A percentile compares a stretch with the other conserved stretches of the same genome.
Evolutionary conservation across 2,113 vertebrate species (phyloP).

Genomic region (Carlito syrichta): DNA sequence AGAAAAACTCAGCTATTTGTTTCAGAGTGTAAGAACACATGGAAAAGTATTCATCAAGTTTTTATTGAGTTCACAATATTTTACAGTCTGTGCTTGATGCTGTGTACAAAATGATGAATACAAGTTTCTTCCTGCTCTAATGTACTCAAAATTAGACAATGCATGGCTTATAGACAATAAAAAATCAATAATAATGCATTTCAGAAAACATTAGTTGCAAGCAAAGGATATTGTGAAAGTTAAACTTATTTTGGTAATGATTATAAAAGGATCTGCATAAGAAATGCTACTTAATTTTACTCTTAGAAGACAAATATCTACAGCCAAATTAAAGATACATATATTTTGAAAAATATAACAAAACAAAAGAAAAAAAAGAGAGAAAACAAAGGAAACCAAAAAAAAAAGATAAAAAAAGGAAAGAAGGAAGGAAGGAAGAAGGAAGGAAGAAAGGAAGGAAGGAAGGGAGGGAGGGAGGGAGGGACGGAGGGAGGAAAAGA

Average conservation of each 20-base stretch:
- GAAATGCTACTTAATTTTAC: not conserved
- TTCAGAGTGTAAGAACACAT: not conserved
- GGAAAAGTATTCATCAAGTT: not conserved
- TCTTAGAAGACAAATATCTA: not conserved
- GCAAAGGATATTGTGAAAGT: not conserved
- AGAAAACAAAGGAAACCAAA: too few species aligned
- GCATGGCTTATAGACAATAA: not conserved
- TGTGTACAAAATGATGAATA: not conserved
- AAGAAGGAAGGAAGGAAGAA: not conserved
- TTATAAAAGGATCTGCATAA: not conserved
- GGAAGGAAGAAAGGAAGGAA: not conserved
- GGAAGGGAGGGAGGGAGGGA: not conserved
- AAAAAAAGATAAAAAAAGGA: not conserved
- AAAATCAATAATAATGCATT: not conserved
- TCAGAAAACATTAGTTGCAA: not conserved
- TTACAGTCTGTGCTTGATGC: not conserved
- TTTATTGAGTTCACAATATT: not conserved
- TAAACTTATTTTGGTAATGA: not conserved
- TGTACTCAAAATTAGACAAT: not conserved
- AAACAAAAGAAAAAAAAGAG: not conserved
- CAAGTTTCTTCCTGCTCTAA: not conserved
- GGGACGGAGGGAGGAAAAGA: accelerated
- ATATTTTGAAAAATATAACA: too few species aligned
- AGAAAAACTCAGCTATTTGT: not conserved
- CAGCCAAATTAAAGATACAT: too few species aligned